Conservation (phyloP, 2,113 vertebrate genomes). For the Corvus cornix region DNA sequence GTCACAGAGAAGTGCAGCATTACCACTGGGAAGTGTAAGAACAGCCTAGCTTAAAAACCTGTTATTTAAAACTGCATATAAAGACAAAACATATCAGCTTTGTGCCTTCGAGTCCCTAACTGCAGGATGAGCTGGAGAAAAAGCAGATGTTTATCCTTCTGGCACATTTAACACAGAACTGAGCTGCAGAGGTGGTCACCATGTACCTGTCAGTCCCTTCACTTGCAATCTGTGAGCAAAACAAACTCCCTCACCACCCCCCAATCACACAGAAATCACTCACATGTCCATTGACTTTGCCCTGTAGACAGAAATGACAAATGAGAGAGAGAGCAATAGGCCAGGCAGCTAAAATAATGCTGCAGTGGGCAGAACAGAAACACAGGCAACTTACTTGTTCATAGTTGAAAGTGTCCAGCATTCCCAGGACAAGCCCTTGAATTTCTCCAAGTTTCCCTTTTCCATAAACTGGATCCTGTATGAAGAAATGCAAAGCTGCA, state of each 20-base stretch:
- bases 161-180: background rate
- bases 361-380: background rate
- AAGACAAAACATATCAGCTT: background rate
- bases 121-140: background rate
- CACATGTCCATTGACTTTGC: background rate
- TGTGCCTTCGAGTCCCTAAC: background rate
- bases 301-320: background rate
- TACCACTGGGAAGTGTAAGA: background rate
- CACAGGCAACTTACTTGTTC: constrained; percentile 81
- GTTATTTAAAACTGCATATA: background rate
- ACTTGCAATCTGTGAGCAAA: background rate
- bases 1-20: background rate
- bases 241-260: background rate
- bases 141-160: constrained; percentile 24
- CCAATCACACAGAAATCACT: background rate
- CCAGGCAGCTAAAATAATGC: background rate
- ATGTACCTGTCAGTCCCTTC: background rate
- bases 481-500: background rate
- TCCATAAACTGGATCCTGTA: constrained; percentile 95
- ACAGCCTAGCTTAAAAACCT: background rate
- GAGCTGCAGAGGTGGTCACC: background rate
- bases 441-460: constrained; percentile 96
- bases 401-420: constrained; percentile 97
- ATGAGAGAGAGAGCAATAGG: background rate
- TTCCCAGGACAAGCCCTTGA: constrained; percentile 93